phyloP scores from a whole-genome alignment of 2,888 invertebrate genomes.

The Drosophila prolongata region DNA sequence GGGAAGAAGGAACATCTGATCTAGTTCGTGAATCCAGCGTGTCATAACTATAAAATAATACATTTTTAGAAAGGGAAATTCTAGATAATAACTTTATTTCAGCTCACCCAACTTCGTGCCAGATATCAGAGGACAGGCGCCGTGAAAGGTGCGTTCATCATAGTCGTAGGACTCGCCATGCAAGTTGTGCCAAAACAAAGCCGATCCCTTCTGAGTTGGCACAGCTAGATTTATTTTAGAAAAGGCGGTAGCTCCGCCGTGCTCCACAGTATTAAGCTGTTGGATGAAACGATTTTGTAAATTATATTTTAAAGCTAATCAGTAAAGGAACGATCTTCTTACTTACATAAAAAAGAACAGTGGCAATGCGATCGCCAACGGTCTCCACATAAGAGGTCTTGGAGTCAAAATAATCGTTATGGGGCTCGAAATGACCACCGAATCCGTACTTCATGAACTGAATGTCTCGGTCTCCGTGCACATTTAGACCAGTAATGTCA shows the following conservation, averaged over 20 bases:
- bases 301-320: not conserved
- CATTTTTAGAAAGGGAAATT: no score
- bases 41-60: not conserved
- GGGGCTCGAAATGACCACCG: not conserved
- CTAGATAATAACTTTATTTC: no score
- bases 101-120: not conserved
- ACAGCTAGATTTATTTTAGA: not conserved
- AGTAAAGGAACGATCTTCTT: no score
- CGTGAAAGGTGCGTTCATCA: not conserved
- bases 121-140: constrained; percentile 5
- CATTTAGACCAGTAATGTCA: not conserved
- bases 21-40: constrained; percentile 1
- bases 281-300: not conserved
- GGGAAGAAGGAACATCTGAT: constrained; percentile 7
- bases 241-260: constrained; percentile 1
- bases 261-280: not conserved
- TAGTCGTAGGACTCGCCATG: constrained; percentile 2
- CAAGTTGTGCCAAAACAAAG: constrained; percentile 3
- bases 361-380: constrained; percentile 1
- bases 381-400: not conserved
- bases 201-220: constrained; percentile 1
- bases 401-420: not conserved
- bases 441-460: constrained; percentile 2
- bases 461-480: not conserved
- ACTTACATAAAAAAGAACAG: constrained; percentile 2